Conservation (phyloP, 2,888 invertebrate genomes). For the Merodon equestris region DNA sequence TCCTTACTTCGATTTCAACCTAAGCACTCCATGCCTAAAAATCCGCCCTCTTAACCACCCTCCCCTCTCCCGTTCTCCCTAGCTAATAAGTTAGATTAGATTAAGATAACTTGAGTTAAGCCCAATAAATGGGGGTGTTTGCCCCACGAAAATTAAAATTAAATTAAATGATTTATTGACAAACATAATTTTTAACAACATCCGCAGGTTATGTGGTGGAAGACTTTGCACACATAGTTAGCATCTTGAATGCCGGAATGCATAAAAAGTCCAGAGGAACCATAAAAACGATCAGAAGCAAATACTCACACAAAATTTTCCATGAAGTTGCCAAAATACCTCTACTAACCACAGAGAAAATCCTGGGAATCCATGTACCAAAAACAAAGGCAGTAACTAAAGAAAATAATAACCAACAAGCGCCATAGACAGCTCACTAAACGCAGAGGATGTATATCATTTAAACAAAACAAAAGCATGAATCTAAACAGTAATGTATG, state of each 20-base stretch:
- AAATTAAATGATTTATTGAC: neutral
- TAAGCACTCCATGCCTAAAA: too few species aligned
- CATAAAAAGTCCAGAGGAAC: conserved; percentile 88
- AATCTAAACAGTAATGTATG: conserved; percentile 39
- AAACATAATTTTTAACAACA: conserved; percentile 4
- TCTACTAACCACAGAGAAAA: conserved; percentile 77
- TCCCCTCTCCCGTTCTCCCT: too few species aligned
- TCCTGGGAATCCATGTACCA: conserved; percentile 71
- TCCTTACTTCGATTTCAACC: too few species aligned
- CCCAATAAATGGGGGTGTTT: too few species aligned
- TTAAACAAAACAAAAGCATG: conserved; percentile 30
- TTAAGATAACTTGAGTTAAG: too few species aligned
- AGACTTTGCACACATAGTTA: conserved; percentile 87
- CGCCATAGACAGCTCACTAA: neutral
- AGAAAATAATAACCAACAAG: conserved; percentile 36
- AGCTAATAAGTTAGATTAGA: too few species aligned
- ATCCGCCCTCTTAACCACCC: too few species aligned
- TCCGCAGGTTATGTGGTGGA: conserved; percentile 85
- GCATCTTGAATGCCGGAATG: conserved; percentile 87
- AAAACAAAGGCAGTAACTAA: conserved; percentile 39
- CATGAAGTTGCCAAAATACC: conserved; percentile 94
- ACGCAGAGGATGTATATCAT: conserved; percentile 15
- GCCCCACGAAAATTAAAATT: too few species aligned
- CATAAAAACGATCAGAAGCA: conserved; percentile 91
- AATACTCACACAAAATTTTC: conserved; percentile 96